Evolutionary conservation across 2,888 invertebrate genomes (phyloP).

Genomic region (Dermolepida albohirtum): DNA sequence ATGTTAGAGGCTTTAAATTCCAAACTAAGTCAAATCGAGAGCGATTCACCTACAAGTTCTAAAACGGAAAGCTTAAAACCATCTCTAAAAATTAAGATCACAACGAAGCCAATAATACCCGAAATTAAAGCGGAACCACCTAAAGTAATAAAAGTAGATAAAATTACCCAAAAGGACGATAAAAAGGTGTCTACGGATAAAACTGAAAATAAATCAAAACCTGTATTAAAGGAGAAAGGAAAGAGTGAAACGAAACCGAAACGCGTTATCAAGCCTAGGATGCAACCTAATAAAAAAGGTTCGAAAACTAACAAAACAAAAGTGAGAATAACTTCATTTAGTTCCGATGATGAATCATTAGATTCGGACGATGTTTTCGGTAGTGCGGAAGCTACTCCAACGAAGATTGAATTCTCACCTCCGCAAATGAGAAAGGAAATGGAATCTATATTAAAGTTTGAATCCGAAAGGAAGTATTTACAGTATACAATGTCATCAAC

Average conservation of each 20-base stretch:
- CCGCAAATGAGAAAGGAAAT: slow-evolving; percentile 82
- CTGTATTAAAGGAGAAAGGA: slow-evolving; percentile 48
- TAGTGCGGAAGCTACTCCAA: slow-evolving; percentile 79
- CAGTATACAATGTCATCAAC: slow-evolving; percentile 77
- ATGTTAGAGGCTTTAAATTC: slow-evolving; percentile 76
- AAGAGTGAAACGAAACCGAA: slow-evolving; percentile 70
- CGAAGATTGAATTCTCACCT: slow-evolving; percentile 78
- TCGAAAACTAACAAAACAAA: slow-evolving; percentile 75
- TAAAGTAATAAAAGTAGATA: slow-evolving; percentile 48
- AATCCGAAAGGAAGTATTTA: slow-evolving; percentile 76
- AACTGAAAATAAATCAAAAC: slow-evolving; percentile 63
- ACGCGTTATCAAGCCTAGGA: slow-evolving; percentile 72
- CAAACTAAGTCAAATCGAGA: slow-evolving; percentile 81
- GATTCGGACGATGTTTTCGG: slow-evolving; percentile 84
- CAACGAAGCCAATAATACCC: slow-evolving; percentile 53
- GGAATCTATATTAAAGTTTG: slow-evolving; percentile 78
- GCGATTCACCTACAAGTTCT: slow-evolving; percentile 80
- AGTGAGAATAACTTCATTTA: slow-evolving; percentile 80
- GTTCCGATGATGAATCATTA: slow-evolving; percentile 80
- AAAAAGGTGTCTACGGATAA: slow-evolving; percentile 47
- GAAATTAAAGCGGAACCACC: slow-evolving; percentile 50
- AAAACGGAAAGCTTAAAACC: slow-evolving; percentile 75
- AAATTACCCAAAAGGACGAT: slow-evolving; percentile 50
- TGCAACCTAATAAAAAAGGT: slow-evolving; percentile 71
- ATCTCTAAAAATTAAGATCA: slow-evolving; percentile 50